Base-by-base conservation (phyloP, 2,888 invertebrate species). In the Xylocampa areola region DNA sequence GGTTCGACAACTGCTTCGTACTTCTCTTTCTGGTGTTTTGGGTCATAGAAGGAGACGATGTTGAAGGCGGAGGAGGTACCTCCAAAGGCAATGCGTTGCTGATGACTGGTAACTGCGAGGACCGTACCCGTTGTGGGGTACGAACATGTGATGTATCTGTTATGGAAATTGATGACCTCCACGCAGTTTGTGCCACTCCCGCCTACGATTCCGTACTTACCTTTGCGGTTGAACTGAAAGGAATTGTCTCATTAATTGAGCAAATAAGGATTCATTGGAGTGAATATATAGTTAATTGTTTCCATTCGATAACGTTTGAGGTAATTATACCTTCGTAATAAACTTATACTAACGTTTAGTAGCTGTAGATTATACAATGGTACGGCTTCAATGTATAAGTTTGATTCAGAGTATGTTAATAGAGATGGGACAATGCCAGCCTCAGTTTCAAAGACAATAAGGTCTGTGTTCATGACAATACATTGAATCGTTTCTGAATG, bases 101-200 rank as follows among this genome's bases (percentile, higher is more conserved):
- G 82, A 64, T 86, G 71, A 54, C 93, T 93, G 21, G 90, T 70
- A 6, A 93, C 58, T 0, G 93, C 89, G 4, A 90, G 65, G 2
- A 94, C 73, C 0, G 86, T 68, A 1, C 94, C 94, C 0, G 80
- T 49, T 0, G 86, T 82, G 0, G 91, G 93, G 37, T 92, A 93
- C 0, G 91, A 92, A 51, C 92, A 94, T 6, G 85, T 68, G 37
- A 94, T 92, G 64, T 92, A 91, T 3, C 94, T 80, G 64, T 94
- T 91, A 77, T 94, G 91, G 0, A 94, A 84, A 62, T 94, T 94
- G 43, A 94, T 86, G 2, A 93, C 87, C 68, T 94, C 94, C 0
- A 94, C 80, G 62, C 91, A 90, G 25, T 85, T 88, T 1, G 94
- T 93, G 0, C 94, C 94, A 30, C 94, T 93, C 36, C 94, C 94